A percentile compares a stretch with the other conserved stretches of the same genome.
Conservation (phyloP, 2,113 vertebrate genomes). For the Eclectus roratus region DNA sequence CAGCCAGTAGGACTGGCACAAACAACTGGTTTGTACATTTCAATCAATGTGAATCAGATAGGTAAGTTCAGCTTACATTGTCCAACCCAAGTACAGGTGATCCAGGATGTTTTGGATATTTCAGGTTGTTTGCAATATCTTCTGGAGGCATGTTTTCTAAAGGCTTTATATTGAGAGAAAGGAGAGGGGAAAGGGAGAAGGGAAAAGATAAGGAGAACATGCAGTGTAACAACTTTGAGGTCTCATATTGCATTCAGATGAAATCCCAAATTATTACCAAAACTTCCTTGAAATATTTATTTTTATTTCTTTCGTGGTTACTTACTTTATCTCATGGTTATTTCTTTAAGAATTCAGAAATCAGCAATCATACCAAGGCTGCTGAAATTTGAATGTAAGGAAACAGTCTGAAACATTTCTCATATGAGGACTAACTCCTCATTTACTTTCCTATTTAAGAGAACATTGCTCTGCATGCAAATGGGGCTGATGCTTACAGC, state of each 20-base stretch:
- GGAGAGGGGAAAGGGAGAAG: neutral
- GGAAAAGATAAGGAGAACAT: neutral
- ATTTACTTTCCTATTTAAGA: conserved; percentile 52
- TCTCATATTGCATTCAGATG: neutral
- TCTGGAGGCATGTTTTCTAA: neutral
- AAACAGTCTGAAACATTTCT: conserved; percentile 12
- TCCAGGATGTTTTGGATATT: neutral
- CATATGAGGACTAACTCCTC: conserved; percentile 32
- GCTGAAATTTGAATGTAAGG: neutral
- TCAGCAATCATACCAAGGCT: neutral
- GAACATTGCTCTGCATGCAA: conserved; percentile 27
- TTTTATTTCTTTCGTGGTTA: neutral
- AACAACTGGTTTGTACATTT: neutral
- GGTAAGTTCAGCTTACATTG: neutral
- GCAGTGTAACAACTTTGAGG: neutral
- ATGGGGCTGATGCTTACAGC: conserved; percentile 4
- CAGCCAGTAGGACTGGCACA: neutral
- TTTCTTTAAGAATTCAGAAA: conserved; percentile 7
- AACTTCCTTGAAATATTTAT: neutral
- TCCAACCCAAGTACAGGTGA: neutral
- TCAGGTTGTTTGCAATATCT: neutral
- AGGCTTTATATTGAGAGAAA: neutral
- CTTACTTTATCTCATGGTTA: neutral
- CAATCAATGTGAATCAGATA: neutral
- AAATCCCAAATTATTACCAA: neutral